Base-by-base conservation (phyloP, 2,888 invertebrate species). In the Salticus scenicus region DNA sequence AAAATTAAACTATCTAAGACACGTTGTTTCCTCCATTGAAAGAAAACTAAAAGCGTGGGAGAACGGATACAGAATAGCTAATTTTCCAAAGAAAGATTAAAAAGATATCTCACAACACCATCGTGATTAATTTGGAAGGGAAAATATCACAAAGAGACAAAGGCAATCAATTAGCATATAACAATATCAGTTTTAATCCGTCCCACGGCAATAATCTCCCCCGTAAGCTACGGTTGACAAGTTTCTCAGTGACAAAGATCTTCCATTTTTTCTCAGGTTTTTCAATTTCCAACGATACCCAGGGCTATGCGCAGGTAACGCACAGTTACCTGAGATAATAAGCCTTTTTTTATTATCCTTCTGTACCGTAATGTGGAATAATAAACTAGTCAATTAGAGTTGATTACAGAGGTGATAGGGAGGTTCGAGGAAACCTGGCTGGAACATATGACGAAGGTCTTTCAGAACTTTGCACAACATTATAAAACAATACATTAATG, bases 351-450 rank as follows among this genome's bases (percentile, higher is more conserved):
- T 17, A 24, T 7, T 57, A 8, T 8, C 57, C 2, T 12, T 7
- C 7, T 37, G 37, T 37, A 37, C 7, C 10, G 37, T 37, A 37
- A 37, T 37, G 37, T 12, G 24, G 24, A n/a, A 57, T 24, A 57
- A 57, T 57, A 57, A 57, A 5, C 57, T 12, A 5, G 57, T 57
- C 57, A 57, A 24, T 57, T 57, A 57, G 57, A 24, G 42, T 57
- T 57, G 57, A 57, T 57, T 57, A 57, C 57, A 57, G 1, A 24
- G 24, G 57, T 57, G 57, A 57, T 57, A 57, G 57, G 57, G 24
- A 57, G 24, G 57, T 57, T 57, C 57, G 1, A 57, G 57, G 57
- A 57, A 57, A 57, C 42, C 7, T 17, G 42, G 17, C 42, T 47
- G 42, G 42, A 47, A 47, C 17, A 47, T 17, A 10, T 47, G 7